phyloP scores from a whole-genome alignment of 1,140 invertebrate species.

The Scaptomyza pallida region DNA sequence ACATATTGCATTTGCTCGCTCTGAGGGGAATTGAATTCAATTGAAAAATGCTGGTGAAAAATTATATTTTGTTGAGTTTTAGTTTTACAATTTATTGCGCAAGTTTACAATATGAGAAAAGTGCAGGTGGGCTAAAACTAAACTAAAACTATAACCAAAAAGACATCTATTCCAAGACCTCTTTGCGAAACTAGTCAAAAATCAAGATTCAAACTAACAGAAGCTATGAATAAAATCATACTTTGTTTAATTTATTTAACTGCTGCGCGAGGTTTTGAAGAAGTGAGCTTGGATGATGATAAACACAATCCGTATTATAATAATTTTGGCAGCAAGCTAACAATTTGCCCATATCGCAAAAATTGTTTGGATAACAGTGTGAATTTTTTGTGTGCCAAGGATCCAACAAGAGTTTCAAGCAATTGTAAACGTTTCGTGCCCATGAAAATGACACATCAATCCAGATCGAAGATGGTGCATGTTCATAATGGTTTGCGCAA shows the following conservation, averaged over 20 bases:
- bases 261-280: too few species aligned
- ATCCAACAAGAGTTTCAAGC: background rate
- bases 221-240: slow-evolving; percentile 10
- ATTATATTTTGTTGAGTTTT: too few species aligned
- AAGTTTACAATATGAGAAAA: slow-evolving; percentile 1
- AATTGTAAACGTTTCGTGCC: slow-evolving; percentile 33
- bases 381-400: slow-evolving; percentile 16
- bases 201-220: too few species aligned
- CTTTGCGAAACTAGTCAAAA: background rate
- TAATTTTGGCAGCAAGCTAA: slow-evolving; percentile 28
- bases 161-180: too few species aligned
- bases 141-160: too few species aligned
- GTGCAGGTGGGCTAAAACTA: too few species aligned
- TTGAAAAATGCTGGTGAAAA: slow-evolving; percentile 38
- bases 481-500: slow-evolving; percentile 47
- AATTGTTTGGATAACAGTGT: slow-evolving; percentile 37
- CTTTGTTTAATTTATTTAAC: background rate
- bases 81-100: slow-evolving; percentile 51
- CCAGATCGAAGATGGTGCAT: slow-evolving; percentile 12
- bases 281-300: background rate
- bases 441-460: background rate
- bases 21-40: slow-evolving; percentile 44
- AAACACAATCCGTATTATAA: slow-evolving; percentile 28
- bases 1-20: slow-evolving; percentile 63
- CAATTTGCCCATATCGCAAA: slow-evolving; percentile 6